These are phyloP conservation scores for Carcinoscorpius rotundicauda DNA, from an alignment of 1,140 invertebrate species.

Conservation along the genomic window DNA sequence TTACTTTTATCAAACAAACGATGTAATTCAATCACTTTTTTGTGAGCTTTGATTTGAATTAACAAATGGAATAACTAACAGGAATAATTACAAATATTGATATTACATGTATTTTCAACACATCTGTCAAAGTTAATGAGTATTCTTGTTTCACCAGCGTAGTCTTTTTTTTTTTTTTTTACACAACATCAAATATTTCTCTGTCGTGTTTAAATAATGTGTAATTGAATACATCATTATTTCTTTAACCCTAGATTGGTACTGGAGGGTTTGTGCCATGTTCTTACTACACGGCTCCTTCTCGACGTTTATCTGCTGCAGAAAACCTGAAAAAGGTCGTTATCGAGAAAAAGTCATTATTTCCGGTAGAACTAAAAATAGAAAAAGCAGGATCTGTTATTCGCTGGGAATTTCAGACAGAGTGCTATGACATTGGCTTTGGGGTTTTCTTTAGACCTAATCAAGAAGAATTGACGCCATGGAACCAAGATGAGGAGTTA, in stretches of 20 bases:
- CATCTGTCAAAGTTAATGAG: too few species aligned
- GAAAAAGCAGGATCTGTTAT: conserved; percentile 48
- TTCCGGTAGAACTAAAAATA: conserved; percentile 51
- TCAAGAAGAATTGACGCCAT: conserved; percentile 36
- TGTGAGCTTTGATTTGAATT: too few species aligned
- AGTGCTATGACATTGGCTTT: conserved; percentile 80
- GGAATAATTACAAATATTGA: too few species aligned
- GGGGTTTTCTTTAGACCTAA: conserved; percentile 50
- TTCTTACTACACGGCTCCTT: conserved; percentile 43
- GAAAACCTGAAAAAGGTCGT: conserved; percentile 48
- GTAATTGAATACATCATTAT: conserved; percentile 18
- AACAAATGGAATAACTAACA: too few species aligned
- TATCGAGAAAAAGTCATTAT: conserved; percentile 59
- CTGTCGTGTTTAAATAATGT: too few species aligned
- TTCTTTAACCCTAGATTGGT: conserved; percentile 41
- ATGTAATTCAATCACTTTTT: too few species aligned
- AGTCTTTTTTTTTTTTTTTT: too few species aligned
- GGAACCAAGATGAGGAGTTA: conserved; percentile 41
- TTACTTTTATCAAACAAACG: too few species aligned
- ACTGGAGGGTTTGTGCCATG: conserved; percentile 70
- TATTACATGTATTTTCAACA: too few species aligned
- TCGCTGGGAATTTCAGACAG: conserved; percentile 80
- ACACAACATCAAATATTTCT: too few species aligned
- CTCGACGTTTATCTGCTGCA: conserved; percentile 36
- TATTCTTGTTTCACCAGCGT: too few species aligned